Evolutionary conservation across 2,797 vertebrate species (phyloP).

Genomic region (Morelia viridis): DNA sequence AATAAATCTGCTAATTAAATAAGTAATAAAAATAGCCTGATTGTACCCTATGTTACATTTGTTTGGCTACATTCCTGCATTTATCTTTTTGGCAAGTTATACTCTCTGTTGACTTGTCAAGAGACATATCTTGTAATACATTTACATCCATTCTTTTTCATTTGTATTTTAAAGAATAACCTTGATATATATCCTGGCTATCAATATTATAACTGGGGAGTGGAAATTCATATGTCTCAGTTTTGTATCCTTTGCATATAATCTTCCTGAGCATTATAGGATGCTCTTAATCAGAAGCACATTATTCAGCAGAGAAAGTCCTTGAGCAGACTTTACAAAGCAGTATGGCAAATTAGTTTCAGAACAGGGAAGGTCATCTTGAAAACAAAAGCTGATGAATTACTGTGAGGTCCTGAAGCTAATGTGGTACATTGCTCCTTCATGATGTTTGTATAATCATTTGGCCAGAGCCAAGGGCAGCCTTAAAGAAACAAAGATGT

Average conservation of each 20-base stretch:
- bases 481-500: neutral
- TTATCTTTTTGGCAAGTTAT: constrained; percentile 60
- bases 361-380: constrained; percentile 75
- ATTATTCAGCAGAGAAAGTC: constrained; percentile 87
- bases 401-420: constrained; percentile 65
- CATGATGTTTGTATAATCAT: constrained; percentile 22
- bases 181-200: constrained; percentile 76
- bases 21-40: constrained; percentile 46
- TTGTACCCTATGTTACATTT: neutral
- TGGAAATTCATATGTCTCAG: constrained; percentile 79
- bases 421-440: constrained; percentile 43
- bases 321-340: constrained; percentile 78
- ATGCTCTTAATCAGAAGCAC: constrained; percentile 91
- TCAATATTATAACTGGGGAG: constrained; percentile 83
- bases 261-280: constrained; percentile 81
- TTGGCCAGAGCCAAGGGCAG: neutral
- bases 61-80: constrained; percentile 71
- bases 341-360: constrained; percentile 87
- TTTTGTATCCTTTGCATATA: constrained; percentile 75
- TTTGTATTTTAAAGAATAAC: constrained; percentile 63
- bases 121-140: constrained; percentile 77
- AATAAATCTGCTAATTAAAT: constrained; percentile 66
- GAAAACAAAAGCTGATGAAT: constrained; percentile 74
- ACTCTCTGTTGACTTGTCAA: constrained; percentile 56
- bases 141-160: constrained; percentile 71